phyloP scores from a whole-genome alignment of 2,113 vertebrate genomes.

The Hippocampus barbouri region DNA sequence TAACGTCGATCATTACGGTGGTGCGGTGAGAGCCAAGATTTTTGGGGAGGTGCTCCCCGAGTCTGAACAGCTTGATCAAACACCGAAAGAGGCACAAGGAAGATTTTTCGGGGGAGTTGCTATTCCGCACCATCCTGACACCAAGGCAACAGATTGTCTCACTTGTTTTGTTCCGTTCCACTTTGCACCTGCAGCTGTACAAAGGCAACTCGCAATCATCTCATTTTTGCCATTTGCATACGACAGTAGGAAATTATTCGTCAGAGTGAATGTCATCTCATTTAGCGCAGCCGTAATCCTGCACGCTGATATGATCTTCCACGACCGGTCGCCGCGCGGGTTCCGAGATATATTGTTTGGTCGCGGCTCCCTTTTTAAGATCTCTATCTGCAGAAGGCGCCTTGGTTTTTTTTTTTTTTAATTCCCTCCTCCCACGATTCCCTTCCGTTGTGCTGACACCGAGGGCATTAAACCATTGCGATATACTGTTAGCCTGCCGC shows the following conservation, averaged over 20 bases:
- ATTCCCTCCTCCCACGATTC: neutral
- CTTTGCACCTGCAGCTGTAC: neutral
- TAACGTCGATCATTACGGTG: too few species aligned
- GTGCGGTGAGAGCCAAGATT: too few species aligned
- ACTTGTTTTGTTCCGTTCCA: neutral
- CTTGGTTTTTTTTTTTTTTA: neutral
- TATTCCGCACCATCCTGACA: neutral
- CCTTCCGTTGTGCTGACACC: slow-evolving; percentile 48
- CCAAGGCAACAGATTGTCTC: neutral
- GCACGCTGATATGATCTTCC: slow-evolving; percentile 62
- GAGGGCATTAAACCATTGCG: slow-evolving; percentile 74
- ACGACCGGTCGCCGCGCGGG: slow-evolving; percentile 52
- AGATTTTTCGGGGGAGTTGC: neutral
- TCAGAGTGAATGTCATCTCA: slow-evolving; percentile 76
- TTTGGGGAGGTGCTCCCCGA: too few species aligned
- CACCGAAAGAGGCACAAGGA: neutral
- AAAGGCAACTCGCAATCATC: neutral
- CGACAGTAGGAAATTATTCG: slow-evolving; percentile 56
- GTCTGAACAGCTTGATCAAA: too few species aligned
- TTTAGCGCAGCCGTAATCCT: slow-evolving; percentile 64
- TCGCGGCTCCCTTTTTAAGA: slow-evolving; percentile 64
- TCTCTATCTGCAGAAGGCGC: slow-evolving; percentile 71
- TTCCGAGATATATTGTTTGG: slow-evolving; percentile 64
- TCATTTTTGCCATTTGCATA: neutral
- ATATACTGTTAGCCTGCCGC: slow-evolving; percentile 68